phyloP scores from a whole-genome alignment of 2,797 vertebrate genomes.

The Oreortyx pictus region DNA sequence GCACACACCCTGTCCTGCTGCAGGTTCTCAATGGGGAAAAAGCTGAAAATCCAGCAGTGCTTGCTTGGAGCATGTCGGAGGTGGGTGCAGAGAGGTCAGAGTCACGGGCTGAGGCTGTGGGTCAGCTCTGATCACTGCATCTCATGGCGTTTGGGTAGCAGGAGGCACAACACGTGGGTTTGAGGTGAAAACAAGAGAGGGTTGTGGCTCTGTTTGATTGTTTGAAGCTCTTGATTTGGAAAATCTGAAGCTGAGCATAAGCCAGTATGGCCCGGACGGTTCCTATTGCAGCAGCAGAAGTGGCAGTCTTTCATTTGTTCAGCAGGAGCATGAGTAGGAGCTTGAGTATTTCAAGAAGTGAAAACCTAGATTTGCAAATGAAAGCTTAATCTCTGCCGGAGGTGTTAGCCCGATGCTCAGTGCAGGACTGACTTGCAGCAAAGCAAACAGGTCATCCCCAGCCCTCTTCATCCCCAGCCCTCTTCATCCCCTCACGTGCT shows the following conservation, averaged over 20 bases:
- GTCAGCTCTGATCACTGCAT: background rate
- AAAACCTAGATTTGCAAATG: background rate
- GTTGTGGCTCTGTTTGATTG: too few species aligned
- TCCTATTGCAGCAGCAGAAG: background rate
- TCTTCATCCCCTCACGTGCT: background rate
- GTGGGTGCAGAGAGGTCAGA: fast-evolving
- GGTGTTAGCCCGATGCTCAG: background rate
- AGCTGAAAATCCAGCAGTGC: background rate
- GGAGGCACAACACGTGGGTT: background rate
- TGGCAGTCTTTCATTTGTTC: background rate
- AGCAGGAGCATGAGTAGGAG: background rate
- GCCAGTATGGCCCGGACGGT: too few species aligned
- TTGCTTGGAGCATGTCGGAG: fast-evolving
- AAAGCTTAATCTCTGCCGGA: background rate
- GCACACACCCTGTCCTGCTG: background rate
- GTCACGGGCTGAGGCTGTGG: background rate
- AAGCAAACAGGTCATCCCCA: fast-evolving
- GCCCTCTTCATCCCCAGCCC: background rate
- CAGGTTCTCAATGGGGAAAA: background rate
- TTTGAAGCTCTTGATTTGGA: background rate
- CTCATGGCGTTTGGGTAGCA: background rate
- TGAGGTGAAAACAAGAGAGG: background rate
- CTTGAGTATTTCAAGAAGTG: fast-evolving
- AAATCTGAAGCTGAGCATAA: background rate
- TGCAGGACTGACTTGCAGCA: background rate